phyloP scores from a whole-genome alignment of 2,888 invertebrate species.

The Bedellia somnulentella region DNA sequence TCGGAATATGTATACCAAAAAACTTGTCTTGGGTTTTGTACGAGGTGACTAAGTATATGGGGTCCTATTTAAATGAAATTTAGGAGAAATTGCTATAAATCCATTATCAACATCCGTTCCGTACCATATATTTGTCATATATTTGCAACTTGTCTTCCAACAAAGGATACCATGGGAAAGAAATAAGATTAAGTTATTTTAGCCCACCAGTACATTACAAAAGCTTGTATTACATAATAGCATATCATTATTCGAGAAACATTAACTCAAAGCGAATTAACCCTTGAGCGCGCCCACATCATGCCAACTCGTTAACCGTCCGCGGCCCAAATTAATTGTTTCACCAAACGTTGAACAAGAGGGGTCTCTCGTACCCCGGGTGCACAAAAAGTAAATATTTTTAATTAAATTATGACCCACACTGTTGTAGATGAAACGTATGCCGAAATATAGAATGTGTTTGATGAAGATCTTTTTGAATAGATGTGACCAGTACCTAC shows the following conservation, averaged over 20 bases:
- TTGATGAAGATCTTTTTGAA: not conserved
- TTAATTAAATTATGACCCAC: not conserved
- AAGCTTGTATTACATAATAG: not conserved
- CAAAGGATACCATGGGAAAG: too few relatives aligned
- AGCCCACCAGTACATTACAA: too few relatives aligned
- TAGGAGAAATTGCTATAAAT: too few relatives aligned
- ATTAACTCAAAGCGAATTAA: not conserved
- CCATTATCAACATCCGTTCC: too few relatives aligned
- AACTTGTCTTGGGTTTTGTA: too few relatives aligned
- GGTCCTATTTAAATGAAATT: too few relatives aligned
- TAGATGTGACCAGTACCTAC: not conserved
- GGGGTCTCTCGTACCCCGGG: not conserved
- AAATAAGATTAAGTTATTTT: too few relatives aligned
- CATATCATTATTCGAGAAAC: not conserved
- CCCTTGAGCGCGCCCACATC: constrained; percentile 27
- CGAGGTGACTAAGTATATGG: too few relatives aligned
- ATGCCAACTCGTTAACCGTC: constrained; percentile 38
- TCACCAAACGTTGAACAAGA: constrained; percentile 24
- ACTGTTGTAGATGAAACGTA: not conserved
- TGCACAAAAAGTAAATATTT: not conserved
- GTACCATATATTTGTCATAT: too few relatives aligned
- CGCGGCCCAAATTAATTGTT: constrained; percentile 54
- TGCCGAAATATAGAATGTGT: not conserved
- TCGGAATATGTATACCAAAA: too few relatives aligned
- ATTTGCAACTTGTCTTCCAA: too few relatives aligned